A percentile compares a stretch with the other conserved stretches of the same genome.
phyloP scores from a whole-genome alignment of 1,140 invertebrate species.

The Neuroterus valhalla region DNA sequence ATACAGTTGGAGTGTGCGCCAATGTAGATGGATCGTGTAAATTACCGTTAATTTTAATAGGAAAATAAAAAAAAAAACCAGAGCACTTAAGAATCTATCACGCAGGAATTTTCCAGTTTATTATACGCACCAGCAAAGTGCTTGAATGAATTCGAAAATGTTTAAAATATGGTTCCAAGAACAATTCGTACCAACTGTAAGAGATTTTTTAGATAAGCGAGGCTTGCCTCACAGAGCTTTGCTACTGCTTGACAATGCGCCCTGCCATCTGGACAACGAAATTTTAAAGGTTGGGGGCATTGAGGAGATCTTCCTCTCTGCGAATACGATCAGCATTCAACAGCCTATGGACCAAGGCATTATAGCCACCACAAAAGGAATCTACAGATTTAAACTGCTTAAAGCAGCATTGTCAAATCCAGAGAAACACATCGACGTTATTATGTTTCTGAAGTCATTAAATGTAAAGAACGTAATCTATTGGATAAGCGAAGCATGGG shows the following conservation, averaged over 20 bases:
- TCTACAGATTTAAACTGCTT: no score
- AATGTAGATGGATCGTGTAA: no score
- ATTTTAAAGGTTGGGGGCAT: background rate
- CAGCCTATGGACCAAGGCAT: background rate
- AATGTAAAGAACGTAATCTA: background rate
- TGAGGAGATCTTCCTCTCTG: background rate
- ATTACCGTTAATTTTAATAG: no score
- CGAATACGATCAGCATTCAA: background rate
- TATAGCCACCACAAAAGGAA: background rate
- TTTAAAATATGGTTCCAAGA: no score
- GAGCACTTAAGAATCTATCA: no score
- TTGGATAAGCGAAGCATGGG: no score
- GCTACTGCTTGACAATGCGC: background rate
- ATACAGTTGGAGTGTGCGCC: background rate
- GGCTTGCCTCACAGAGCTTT: no score
- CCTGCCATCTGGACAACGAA: no score
- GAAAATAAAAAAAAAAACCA: no score
- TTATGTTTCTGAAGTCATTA: background rate
- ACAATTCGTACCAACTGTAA: background rate
- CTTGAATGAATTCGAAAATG: background rate
- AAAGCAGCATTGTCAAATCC: background rate
- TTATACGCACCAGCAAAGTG: background rate
- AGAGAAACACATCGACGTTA: background rate
- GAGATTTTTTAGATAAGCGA: background rate
- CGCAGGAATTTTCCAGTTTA: no score